phyloP scores from a whole-genome alignment of 1,140 invertebrate species.

The Drosophila yakuba region DNA sequence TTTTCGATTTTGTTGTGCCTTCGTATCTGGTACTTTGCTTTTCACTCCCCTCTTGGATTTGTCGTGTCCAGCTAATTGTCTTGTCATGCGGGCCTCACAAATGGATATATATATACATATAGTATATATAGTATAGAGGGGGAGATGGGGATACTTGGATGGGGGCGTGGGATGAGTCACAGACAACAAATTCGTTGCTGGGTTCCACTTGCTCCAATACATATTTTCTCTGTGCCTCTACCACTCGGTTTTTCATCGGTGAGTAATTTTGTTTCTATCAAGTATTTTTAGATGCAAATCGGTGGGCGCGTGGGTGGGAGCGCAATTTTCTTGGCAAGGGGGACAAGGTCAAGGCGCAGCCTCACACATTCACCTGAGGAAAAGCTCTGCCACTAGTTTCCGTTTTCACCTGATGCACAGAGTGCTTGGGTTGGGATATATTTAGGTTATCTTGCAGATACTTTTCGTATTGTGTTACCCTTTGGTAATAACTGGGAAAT shows the following conservation, averaged over 20 bases:
- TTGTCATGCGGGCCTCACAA: slow-evolving; percentile 53
- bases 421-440: slow-evolving; percentile 9
- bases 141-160: not conserved
- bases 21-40: slow-evolving; percentile 21
- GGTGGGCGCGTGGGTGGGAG: not conserved
- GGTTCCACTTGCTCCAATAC: slow-evolving; percentile 30
- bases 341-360: slow-evolving; percentile 73
- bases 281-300: slow-evolving; percentile 50
- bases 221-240: slow-evolving; percentile 9
- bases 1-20: slow-evolving; percentile 25
- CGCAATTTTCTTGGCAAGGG: slow-evolving; percentile 39
- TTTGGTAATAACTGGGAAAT: not conserved
- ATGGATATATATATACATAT: not conserved
- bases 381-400: slow-evolving; percentile 50
- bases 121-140: not conserved
- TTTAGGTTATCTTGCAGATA: not conserved
- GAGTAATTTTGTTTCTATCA: slow-evolving; percentile 31
- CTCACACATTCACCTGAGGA: slow-evolving; percentile 39
- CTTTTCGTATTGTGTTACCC: not conserved
- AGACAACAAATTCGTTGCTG: slow-evolving; percentile 21
- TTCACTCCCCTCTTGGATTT: slow-evolving; percentile 14
- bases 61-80: slow-evolving; percentile 70
- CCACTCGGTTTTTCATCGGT: not conserved
- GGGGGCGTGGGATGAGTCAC: slow-evolving; percentile 31
- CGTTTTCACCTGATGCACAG: slow-evolving; percentile 55